Evolutionary conservation across 2,888 invertebrate genomes (phyloP), one percentile per base, ranked within the genome.

Genomic region (Amorpha juglandis): DNA sequence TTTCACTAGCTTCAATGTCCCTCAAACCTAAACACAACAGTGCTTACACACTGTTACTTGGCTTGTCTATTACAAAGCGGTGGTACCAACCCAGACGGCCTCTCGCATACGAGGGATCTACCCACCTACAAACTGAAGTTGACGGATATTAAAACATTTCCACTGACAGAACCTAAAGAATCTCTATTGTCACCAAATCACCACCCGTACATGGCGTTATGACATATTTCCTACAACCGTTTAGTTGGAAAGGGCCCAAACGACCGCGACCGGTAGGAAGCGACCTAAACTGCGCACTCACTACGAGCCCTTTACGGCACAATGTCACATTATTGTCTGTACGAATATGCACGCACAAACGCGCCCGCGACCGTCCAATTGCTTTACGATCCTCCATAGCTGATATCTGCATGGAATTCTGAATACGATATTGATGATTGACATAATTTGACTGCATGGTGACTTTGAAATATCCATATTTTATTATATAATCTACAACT

Each of bases 221-320:
- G 58, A 58, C 58, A 38, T 38, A 58, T 38, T 42, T 58, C 58
- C 42, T 42, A 58, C 42, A 38, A 19, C 19, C 58, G 38, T 42
- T 58, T 58, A 58, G 58, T 58, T 55, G 55, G 38, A 58, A 38
- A 42, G 42, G 16, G 38, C 38, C 58, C 55, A 35, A 55, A 11
- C 9, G 27, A 4, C 27, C 27, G 27, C 27, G 27, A 27, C 27
- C 58, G 58, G 58, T 58, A 58, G 58, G 58, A 58, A 58, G 58
- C 42, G 58, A 14, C 58, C 58, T 42, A 42, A 58, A 58, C 58
- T 58, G 1, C 12, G 16, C 12, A 38, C 42, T 50, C 12, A 38
- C 42, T 50, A 63, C 51, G 7, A 12, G 51, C 63, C 51, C 14
- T 63, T 51, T 51, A 38, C 38, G 63, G 63, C 63, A 51, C 63